phyloP scores from a whole-genome alignment of 2,797 vertebrate species.

The Rallus crepitans region DNA sequence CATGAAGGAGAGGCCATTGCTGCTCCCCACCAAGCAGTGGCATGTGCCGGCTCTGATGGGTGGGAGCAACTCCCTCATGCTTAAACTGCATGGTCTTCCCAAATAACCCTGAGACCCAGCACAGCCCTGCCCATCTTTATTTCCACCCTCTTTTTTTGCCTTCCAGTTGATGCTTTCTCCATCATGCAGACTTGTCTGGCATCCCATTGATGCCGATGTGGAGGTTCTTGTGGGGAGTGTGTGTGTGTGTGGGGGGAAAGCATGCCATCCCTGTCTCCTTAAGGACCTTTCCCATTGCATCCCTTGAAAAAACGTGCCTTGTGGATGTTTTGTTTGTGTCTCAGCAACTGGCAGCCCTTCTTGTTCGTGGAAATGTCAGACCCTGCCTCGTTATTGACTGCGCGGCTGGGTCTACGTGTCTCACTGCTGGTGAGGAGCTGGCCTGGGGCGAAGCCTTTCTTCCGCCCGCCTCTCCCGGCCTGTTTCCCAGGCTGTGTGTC shows the following conservation, averaged over 20 bases:
- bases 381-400: constrained; percentile 64
- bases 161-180: neutral
- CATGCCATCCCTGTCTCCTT: no score
- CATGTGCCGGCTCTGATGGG: neutral
- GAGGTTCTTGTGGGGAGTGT: neutral
- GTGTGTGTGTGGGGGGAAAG: no score
- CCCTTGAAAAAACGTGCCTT: no score
- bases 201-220: neutral
- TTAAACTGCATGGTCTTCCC: neutral
- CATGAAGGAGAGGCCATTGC: neutral
- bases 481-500: neutral
- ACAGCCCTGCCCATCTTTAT: neutral
- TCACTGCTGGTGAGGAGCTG: constrained; percentile 32
- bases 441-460: constrained; percentile 68
- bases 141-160: neutral
- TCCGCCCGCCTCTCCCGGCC: neutral
- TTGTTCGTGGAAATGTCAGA: constrained; percentile 73
- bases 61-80: neutral
- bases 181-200: accelerated
- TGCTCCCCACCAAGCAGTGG: neutral
- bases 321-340: neutral
- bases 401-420: constrained; percentile 29
- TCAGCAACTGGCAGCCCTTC: constrained; percentile 60
- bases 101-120: neutral
- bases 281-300: no score